These are phyloP conservation scores for Gortyna flavago DNA, from an alignment of 2,888 invertebrate genomes.

Conservation along the genomic window DNA sequence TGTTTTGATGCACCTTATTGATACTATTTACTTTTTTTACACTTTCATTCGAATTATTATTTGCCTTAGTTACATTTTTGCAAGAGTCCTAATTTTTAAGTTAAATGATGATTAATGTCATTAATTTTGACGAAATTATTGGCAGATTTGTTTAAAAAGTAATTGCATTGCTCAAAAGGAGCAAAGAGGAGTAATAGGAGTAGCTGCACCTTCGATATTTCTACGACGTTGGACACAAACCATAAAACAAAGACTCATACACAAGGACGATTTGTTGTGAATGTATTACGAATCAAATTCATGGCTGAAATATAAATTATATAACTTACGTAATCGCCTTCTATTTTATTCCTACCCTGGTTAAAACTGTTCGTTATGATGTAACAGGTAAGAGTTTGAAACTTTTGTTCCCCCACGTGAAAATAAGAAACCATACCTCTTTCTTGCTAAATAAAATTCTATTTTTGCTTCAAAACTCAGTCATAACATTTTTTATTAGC, in stretches of 20 bases:
- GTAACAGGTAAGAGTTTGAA: conserved; percentile 8
- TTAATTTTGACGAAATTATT: too few species aligned
- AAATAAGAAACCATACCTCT: conserved; percentile 10
- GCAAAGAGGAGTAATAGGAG: neutral
- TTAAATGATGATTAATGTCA: too few species aligned
- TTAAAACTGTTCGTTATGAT: conserved; percentile 11
- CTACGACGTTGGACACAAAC: neutral
- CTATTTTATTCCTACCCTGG: neutral
- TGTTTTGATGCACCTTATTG: neutral
- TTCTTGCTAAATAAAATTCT: conserved; percentile 23
- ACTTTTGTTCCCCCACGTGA: conserved; percentile 27
- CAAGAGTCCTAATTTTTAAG: neutral
- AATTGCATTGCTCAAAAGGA: too few species aligned
- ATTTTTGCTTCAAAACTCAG: conserved; percentile 4
- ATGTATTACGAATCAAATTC: neutral
- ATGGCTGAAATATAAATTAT: conserved; percentile 2
- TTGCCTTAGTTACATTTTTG: neutral
- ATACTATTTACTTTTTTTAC: neutral
- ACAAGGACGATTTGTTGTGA: neutral
- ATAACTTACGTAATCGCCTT: conserved; percentile 2
- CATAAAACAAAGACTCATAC: neutral
- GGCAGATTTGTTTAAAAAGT: too few species aligned
- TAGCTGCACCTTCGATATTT: neutral
- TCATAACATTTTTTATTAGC: conserved; percentile 12
- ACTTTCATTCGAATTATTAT: neutral